A percentile compares a stretch with the other conserved stretches of the same genome.
These are phyloP conservation scores for Gadus macrocephalus DNA, from an alignment of 2,113 vertebrate genomes.

Conservation along the genomic window DNA sequence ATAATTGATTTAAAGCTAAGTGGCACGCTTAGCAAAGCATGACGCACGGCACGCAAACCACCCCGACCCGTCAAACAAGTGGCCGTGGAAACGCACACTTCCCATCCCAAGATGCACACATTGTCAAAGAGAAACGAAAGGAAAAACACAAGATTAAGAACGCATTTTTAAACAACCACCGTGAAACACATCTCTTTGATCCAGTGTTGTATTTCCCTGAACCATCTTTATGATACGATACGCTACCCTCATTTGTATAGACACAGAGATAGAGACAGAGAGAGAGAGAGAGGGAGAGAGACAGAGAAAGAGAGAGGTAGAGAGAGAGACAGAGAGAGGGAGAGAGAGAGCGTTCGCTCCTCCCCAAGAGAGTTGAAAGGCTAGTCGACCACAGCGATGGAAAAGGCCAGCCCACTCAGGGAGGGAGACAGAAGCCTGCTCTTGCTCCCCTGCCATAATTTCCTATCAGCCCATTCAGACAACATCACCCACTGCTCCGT, in stretches of 20 bases:
- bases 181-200: not conserved
- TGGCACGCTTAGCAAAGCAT: too few relatives aligned
- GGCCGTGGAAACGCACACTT: too few relatives aligned
- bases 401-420: conserved; percentile 76
- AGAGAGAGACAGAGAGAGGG: conserved; percentile 16
- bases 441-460: conserved; percentile 78
- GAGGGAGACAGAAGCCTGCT: conserved; percentile 74
- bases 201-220: conserved; percentile 50
- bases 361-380: conserved; percentile 73
- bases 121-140: not conserved
- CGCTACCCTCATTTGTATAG: conserved; percentile 71
- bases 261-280: too few relatives aligned
- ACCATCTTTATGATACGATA: conserved; percentile 62
- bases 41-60: too few relatives aligned
- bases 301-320: conserved; percentile 47
- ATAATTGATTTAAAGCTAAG: too few relatives aligned
- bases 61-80: too few relatives aligned
- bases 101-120: not conserved
- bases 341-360: conserved; percentile 61
- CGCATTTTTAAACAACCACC: too few relatives aligned
- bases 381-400: conserved; percentile 72
- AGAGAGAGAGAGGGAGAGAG: too few relatives aligned
- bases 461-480: conserved; percentile 80
- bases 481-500: conserved; percentile 75
- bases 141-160: not conserved